These are phyloP conservation scores for Cichlasoma orientale DNA, from an alignment of 2,797 vertebrate species.

Conservation along the genomic window DNA sequence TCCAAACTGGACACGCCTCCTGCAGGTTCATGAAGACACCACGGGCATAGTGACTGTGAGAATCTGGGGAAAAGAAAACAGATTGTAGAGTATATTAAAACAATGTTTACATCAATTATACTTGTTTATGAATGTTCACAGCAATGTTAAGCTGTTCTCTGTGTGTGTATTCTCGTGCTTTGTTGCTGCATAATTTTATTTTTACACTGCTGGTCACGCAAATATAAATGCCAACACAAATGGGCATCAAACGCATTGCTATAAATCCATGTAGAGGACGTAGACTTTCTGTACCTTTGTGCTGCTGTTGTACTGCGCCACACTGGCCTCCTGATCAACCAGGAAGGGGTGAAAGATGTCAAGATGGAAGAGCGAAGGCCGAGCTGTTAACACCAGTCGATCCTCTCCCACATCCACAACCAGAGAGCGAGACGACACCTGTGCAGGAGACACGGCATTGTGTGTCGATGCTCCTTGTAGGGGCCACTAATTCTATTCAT, in stretches of 20 bases:
- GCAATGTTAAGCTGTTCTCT: fast-evolving
- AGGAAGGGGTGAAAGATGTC: constrained; percentile 84
- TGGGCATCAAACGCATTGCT: neutral
- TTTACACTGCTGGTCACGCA: neutral
- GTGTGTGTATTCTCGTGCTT: neutral
- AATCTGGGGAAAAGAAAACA: constrained; percentile 51
- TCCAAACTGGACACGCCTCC: neutral
- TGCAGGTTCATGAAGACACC: constrained; percentile 55
- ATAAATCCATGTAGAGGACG: neutral
- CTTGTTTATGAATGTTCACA: neutral
- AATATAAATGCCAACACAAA: neutral
- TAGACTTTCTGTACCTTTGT: constrained; percentile 76
- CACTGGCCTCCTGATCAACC: constrained; percentile 79
- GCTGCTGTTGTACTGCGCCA: constrained; percentile 84
- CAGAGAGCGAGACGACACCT: constrained; percentile 72
- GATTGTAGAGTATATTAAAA: neutral
- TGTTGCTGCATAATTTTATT: neutral
- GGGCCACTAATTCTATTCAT: no score
- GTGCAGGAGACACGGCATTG: constrained; percentile 8
- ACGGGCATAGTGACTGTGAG: constrained; percentile 79
- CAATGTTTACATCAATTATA: no score
- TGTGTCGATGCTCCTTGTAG: no score
- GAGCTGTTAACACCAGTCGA: constrained; percentile 80
- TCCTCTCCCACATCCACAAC: constrained; percentile 88
- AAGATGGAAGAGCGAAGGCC: constrained; percentile 82